Conservation (phyloP, 2,888 invertebrate species). For the Ochropleura plecta region DNA sequence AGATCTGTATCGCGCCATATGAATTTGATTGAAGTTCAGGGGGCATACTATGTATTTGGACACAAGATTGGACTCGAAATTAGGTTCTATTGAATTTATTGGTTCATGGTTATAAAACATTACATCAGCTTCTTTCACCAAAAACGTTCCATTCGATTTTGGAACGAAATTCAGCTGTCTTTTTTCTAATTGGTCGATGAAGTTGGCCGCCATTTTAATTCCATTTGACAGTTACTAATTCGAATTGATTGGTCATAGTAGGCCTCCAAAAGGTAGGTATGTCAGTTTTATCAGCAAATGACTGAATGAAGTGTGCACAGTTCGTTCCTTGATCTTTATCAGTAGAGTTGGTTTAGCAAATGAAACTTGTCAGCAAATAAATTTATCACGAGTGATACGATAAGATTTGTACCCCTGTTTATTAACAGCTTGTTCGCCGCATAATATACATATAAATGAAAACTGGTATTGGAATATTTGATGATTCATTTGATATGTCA, state of each 20-base stretch:
- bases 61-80: constrained; percentile 58
- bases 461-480: constrained; percentile 68
- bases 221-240: constrained; percentile 37
- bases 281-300: constrained; percentile 59
- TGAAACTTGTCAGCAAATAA: constrained; percentile 77
- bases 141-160: constrained; percentile 26
- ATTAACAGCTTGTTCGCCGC: constrained; percentile 64
- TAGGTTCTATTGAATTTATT: constrained; percentile 50
- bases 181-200: constrained; percentile 28
- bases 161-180: constrained; percentile 31
- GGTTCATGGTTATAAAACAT: constrained; percentile 18
- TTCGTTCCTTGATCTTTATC: constrained; percentile 75
- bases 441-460: constrained; percentile 71
- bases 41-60: constrained; percentile 68
- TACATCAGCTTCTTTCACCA: constrained; percentile 9
- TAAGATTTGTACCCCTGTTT: constrained; percentile 75
- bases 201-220: constrained; percentile 31
- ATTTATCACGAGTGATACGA: constrained; percentile 75
- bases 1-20: constrained; percentile 82
- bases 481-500: constrained; percentile 74
- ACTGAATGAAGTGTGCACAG: constrained; percentile 61
- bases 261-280: constrained; percentile 54
- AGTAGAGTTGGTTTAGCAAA: constrained; percentile 73
- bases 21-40: constrained; percentile 81
- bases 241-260: constrained; percentile 35